These are phyloP conservation scores for Lacanobia oleracea DNA, from an alignment of 2,888 invertebrate genomes.

Conservation along the genomic window DNA sequence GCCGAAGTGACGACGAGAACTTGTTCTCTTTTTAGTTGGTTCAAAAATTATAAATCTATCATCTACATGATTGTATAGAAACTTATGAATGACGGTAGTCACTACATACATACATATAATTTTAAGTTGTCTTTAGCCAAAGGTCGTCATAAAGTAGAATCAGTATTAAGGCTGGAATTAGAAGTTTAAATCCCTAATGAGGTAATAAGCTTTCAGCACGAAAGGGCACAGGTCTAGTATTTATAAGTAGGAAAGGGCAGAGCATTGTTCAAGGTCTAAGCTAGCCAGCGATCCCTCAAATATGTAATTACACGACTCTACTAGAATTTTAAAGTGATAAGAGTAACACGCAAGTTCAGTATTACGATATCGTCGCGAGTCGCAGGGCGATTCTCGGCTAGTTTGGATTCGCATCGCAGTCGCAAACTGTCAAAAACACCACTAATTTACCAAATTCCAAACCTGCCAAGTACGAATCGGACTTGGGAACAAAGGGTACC, in stretches of 20 bases:
- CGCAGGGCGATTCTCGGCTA: too few relatives aligned
- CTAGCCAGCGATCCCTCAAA: not conserved
- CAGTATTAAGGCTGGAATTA: not conserved
- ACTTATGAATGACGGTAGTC: not conserved
- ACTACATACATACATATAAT: not conserved
- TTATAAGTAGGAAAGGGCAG: not conserved
- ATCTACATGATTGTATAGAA: too few relatives aligned
- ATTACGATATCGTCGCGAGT: too few relatives aligned
- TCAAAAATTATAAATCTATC: too few relatives aligned
- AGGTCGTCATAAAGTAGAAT: not conserved
- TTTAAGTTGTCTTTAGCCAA: not conserved
- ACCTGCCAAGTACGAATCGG: too few relatives aligned
- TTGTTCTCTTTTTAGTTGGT: too few relatives aligned
- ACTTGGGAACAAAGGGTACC: too few relatives aligned
- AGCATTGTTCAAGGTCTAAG: too few relatives aligned
- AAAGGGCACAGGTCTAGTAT: constrained; percentile 3
- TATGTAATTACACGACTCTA: not conserved
- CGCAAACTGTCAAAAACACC: too few relatives aligned
- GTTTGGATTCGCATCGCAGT: too few relatives aligned
- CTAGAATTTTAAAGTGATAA: not conserved
- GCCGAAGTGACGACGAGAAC: too few relatives aligned
- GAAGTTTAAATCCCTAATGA: not conserved
- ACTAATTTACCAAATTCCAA: too few relatives aligned
- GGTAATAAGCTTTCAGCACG: not conserved
- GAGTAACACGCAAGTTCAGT: not conserved